Conservation (phyloP, 1,140 invertebrate species). For the Artemia franciscana region DNA sequence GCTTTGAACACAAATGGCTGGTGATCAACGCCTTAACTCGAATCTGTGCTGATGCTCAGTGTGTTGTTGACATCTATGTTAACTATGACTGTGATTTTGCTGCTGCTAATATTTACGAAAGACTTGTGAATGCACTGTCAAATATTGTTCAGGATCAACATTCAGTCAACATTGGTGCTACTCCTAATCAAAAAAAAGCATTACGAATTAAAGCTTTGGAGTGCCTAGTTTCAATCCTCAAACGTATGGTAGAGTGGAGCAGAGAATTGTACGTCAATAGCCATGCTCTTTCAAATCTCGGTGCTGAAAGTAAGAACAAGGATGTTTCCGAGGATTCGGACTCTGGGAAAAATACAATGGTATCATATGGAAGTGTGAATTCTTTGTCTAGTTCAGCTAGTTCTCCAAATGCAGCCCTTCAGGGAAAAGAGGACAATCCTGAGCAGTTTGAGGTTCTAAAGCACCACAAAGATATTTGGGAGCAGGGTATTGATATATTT, state of each 20-base stretch:
- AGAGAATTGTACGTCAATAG: constrained; percentile 93
- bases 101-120: no score
- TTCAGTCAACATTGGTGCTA: constrained; percentile 70
- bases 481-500: constrained; percentile 34
- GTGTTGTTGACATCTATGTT: no score
- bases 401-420: constrained; percentile 7
- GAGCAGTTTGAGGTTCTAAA: constrained; percentile 90
- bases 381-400: constrained; percentile 19
- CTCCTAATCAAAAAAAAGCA: constrained; percentile 76
- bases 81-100: no score
- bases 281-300: constrained; percentile 55
- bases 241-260: constrained; percentile 99
- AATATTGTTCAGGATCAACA: constrained; percentile 84
- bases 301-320: constrained; percentile 17
- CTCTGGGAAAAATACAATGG: constrained; percentile 15
- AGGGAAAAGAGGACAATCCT: constrained; percentile 32
- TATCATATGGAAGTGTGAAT: constrained; percentile 24
- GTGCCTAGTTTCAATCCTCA: constrained; percentile 88
- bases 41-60: no score
- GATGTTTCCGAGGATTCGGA: constrained; percentile 13
- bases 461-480: constrained; percentile 89
- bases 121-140: constrained; percentile 79
- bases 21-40: no score
- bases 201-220: constrained; percentile 88
- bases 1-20: no score